Base-by-base conservation (phyloP, 2,113 vertebrate species). In the Sebastes schlegelii region DNA sequence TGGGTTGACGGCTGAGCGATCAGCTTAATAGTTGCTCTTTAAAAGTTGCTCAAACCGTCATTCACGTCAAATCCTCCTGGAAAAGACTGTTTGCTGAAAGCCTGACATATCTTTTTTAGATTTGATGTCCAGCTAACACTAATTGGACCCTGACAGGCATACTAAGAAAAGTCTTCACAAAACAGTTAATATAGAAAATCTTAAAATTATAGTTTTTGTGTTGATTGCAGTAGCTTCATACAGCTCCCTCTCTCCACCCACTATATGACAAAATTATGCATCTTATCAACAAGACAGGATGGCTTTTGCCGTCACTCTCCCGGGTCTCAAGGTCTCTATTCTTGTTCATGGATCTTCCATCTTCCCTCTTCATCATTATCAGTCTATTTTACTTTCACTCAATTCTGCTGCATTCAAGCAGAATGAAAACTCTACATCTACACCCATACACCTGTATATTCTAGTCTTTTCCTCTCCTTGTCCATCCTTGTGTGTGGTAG, bases 381-480 rank as follows among this genome's bases (percentile, higher is more conserved):
- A 9, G 43, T 86, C 54, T 63, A 34, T 81, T 77, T 82, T 26
- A 21, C 67, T 74, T 49, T 77, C 54, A 45, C 26, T 76, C 58
- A 68, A n/a, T 77, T 57, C 79, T 86, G 46, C 51, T 72, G 55
- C 76, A 66, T 40, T 58, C 69, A 21, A 84, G 63, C 71, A 0
- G 14, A 46, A 48, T 21, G 42, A 67, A 69, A 87, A 60, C 62
- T 12, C 67, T 0, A 16, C 55, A 46, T 42, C 75, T 72, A 72
- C 19, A 72, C 5, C 69, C 34, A 55, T 69, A n/a, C 71, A 83
- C 70, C 82, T 71, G 71, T 91, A 80, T 77, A 46, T 67, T 88
- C 77, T 57, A 16, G 64, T 72, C 57, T 74, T 66, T 81, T 46
- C 8, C 4, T 40, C 13, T 34, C n/a, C 40, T 12, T 52, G 75